phyloP scores from a whole-genome alignment of 1,140 invertebrate genomes.

The Holotrichia oblita region DNA sequence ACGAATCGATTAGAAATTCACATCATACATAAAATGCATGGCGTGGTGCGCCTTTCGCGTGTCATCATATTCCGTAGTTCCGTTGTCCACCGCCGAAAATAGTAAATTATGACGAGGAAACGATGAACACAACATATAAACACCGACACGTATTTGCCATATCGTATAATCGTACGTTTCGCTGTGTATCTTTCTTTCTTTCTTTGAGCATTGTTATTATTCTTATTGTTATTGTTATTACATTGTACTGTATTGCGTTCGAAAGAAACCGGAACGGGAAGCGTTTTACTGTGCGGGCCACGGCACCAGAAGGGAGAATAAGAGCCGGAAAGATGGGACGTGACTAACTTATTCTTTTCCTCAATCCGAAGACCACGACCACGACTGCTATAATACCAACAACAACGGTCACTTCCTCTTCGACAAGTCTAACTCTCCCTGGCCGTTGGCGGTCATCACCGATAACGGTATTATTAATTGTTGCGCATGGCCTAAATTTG shows the following conservation, averaged over 20 bases:
- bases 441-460: constrained; percentile 65
- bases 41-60: constrained; percentile 1
- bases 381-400: background rate
- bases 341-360: constrained; percentile 27
- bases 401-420: constrained; percentile 58
- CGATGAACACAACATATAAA: constrained; percentile 40
- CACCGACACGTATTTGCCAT: constrained; percentile 6
- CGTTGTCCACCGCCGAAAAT: constrained; percentile 5
- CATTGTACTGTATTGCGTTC: constrained; percentile 2
- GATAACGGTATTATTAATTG: constrained; percentile 71
- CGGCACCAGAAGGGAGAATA: background rate
- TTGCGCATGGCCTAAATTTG: constrained; percentile 59
- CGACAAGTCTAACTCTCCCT: constrained; percentile 61
- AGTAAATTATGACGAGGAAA: constrained; percentile 39
- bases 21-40: constrained; percentile 1
- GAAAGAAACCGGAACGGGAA: constrained; percentile 24
- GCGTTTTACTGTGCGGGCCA: constrained; percentile 6
- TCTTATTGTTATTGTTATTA: background rate
- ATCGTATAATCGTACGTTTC: background rate
- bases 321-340: constrained; percentile 40
- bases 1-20: background rate
- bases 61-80: background rate
- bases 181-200: background rate
- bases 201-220: background rate
- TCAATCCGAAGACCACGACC: constrained; percentile 15